A percentile compares a stretch with the other conserved stretches of the same genome.
Evolutionary conservation across 2,797 vertebrate genomes (phyloP).

Genomic region (Choloepus didactylus): DNA sequence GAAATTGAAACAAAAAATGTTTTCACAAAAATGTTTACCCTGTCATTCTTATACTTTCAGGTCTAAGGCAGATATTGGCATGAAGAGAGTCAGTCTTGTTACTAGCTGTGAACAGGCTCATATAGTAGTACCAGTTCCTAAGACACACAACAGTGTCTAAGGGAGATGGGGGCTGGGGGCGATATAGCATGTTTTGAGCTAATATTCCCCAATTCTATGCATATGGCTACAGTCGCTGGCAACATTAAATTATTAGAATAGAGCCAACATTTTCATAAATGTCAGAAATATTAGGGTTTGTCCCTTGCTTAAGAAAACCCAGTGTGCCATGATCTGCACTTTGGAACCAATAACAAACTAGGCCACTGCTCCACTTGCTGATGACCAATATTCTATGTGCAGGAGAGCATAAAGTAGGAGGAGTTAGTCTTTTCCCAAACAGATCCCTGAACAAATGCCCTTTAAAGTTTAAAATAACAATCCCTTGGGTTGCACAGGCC

Average conservation of each 20-base stretch:
- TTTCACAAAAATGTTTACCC: neutral
- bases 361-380: neutral
- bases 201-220: neutral
- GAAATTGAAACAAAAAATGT: neutral
- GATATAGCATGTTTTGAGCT: neutral
- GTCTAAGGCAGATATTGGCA: neutral
- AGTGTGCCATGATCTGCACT: neutral
- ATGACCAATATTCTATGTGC: neutral
- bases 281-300: neutral
- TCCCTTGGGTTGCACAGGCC: neutral
- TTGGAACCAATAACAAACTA: neutral
- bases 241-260: neutral
- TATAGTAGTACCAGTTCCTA: neutral
- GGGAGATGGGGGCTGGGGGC: too few relatives aligned
- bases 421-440: slow-evolving; percentile 9
- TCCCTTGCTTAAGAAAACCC: neutral
- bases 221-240: neutral
- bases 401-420: neutral
- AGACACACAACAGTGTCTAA: neutral
- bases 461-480: slow-evolving; percentile 70
- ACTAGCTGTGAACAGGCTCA: neutral
- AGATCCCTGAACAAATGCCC: slow-evolving; percentile 30
- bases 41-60: neutral
- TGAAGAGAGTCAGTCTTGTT: neutral
- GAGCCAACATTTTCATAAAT: neutral